These are phyloP conservation scores for Adineta ricciae DNA, from an alignment of 2,888 invertebrate species.

Conservation along the genomic window DNA sequence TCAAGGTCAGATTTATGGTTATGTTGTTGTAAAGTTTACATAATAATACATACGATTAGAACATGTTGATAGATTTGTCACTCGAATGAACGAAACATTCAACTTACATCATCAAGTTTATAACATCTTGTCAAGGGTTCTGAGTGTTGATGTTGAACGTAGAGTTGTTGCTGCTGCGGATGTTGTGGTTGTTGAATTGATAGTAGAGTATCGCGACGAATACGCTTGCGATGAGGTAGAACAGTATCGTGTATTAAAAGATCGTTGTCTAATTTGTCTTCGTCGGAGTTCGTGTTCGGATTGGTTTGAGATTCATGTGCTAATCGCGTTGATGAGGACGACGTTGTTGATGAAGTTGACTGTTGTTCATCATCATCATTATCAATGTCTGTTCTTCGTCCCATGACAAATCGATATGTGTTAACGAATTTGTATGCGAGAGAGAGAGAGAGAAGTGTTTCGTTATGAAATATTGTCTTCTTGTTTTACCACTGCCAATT, in stretches of 20 bases:
- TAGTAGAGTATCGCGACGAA: not conserved
- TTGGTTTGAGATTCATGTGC: not conserved
- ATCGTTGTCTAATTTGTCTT: not conserved
- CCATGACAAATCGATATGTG: no score
- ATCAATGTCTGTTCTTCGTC: not conserved
- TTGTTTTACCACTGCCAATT: not conserved
- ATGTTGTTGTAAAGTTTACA: not conserved
- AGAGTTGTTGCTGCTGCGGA: not conserved
- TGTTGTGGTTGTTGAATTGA: no score
- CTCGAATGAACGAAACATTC: not conserved
- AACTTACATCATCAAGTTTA: not conserved
- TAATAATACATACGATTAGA: no score
- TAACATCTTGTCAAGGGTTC: not conserved
- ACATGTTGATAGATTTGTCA: not conserved
- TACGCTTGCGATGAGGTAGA: constrained; percentile 7
- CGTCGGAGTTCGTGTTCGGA: not conserved
- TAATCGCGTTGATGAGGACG: not conserved
- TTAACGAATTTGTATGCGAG: not conserved
- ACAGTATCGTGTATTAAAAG: constrained; percentile 2
- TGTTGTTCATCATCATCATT: not conserved
- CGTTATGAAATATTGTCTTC: not conserved
- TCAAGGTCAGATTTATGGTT: not conserved
- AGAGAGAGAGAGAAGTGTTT: not conserved
- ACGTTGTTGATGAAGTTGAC: not conserved
- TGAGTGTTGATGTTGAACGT: not conserved